These are phyloP conservation scores for Aphrocallistes beatrix DNA, from an alignment of 37 sponge, comb jelly and placozoan species.

Conservation along the genomic window DNA sequence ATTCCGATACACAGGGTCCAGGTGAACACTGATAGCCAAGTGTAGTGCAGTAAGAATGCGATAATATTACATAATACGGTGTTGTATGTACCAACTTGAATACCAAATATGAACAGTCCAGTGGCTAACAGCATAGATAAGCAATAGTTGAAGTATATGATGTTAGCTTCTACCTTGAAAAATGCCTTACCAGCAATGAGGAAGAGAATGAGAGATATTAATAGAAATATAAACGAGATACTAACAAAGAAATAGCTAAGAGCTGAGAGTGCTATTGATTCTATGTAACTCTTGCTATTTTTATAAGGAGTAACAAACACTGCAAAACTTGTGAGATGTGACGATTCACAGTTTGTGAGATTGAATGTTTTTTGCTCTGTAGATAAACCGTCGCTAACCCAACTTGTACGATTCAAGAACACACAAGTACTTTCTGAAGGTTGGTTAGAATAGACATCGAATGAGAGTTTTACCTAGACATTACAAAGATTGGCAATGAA, in stretches of 20 bases:
- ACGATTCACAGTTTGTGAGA: no score
- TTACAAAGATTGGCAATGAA: no score
- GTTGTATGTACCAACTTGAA: not conserved
- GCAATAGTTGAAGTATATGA: not conserved
- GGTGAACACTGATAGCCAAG: not conserved
- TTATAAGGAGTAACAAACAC: not conserved
- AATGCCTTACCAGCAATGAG: not conserved
- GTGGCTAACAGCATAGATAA: not conserved
- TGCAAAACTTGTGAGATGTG: not conserved
- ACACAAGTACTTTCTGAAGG: no score
- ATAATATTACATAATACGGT: not conserved
- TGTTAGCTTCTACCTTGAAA: slow-evolving; percentile 13
- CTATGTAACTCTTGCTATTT: not conserved
- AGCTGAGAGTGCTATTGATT: not conserved
- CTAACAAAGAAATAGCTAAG: not conserved
- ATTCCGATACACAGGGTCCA: not conserved
- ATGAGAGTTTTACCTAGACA: no score
- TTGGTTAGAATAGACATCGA: no score
- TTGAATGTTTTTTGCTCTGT: no score
- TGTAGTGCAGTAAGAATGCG: not conserved
- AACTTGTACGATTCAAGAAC: no score
- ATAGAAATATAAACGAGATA: not conserved
- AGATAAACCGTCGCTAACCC: no score
- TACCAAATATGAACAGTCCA: not conserved
- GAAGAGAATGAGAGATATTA: not conserved